Conservation (phyloP, 2,797 vertebrate genomes). For the Intellagama lesueurii region DNA sequence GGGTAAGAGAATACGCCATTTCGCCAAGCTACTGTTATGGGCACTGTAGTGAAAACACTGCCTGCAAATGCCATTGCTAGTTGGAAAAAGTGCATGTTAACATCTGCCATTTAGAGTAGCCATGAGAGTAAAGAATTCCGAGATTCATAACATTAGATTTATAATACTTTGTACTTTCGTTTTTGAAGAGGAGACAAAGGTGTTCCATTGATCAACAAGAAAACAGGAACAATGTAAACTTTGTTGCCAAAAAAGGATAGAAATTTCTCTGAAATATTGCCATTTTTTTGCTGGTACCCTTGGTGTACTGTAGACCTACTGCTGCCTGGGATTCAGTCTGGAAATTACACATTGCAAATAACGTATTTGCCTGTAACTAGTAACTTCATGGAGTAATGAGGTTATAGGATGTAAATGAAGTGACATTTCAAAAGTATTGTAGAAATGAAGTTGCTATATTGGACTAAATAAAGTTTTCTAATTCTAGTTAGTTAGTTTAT, state of each 20-base stretch:
- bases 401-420: too few species aligned
- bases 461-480: too few species aligned
- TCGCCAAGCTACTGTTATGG: neutral
- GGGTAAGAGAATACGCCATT: constrained; percentile 75
- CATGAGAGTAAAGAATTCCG: neutral
- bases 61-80: neutral
- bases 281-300: neutral
- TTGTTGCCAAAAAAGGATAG: neutral
- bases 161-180: neutral
- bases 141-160: neutral
- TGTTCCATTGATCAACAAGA: neutral
- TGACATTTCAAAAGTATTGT: too few species aligned
- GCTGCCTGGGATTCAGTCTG: neutral
- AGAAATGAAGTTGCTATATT: too few species aligned
- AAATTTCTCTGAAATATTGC: neutral
- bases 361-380: too few species aligned
- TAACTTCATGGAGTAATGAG: too few species aligned
- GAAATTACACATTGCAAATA: too few species aligned
- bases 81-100: neutral
- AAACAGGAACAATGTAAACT: neutral
- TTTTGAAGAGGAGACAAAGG: neutral
- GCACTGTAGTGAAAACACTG: neutral
- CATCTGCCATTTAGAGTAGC: neutral
- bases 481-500: too few species aligned
- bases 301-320: neutral